Percentiles rank a stretch among this genome's conserved stretches.
These are phyloP conservation scores for Dunckerocampus dactyliophorus DNA, from an alignment of 2,113 vertebrate genomes.

Conservation along the genomic window DNA sequence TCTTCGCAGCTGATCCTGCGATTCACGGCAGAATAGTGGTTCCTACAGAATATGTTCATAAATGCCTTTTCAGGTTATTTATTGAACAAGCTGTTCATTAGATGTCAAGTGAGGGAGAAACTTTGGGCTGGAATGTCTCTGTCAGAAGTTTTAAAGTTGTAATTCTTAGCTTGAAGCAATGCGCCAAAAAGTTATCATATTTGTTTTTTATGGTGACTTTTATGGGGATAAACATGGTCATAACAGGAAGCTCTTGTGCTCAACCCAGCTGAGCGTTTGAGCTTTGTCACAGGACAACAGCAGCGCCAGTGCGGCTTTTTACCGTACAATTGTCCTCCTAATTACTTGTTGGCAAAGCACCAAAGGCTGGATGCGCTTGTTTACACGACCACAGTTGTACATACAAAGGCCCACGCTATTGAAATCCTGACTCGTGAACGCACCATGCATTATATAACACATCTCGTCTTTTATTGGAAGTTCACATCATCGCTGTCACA, in stretches of 20 bases:
- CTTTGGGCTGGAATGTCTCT: slow-evolving; percentile 25
- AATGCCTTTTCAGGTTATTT: too few relatives aligned
- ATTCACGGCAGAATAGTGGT: slow-evolving; percentile 26
- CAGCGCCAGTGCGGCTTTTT: slow-evolving; percentile 5
- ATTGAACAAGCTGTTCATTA: slow-evolving; percentile 26
- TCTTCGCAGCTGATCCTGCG: slow-evolving; percentile 13
- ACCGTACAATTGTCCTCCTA: slow-evolving; percentile 6
- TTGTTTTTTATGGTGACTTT: slow-evolving; percentile 1
- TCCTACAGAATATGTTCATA: neutral
- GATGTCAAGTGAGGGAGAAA: slow-evolving; percentile 28
- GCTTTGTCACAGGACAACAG: slow-evolving; percentile 12
- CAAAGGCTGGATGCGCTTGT: slow-evolving; percentile 41
- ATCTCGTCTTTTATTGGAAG: slow-evolving; percentile 32
- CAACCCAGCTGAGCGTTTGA: slow-evolving; percentile 8
- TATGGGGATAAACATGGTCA: slow-evolving; percentile 27
- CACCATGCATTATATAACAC: slow-evolving; percentile 20
- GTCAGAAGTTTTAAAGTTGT: slow-evolving; percentile 16
- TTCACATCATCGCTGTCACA: slow-evolving; percentile 51
- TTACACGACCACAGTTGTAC: slow-evolving; percentile 31
- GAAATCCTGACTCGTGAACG: slow-evolving; percentile 13
- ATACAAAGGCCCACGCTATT: slow-evolving; percentile 20
- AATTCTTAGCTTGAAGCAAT: slow-evolving; percentile 3
- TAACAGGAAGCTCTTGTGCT: slow-evolving; percentile 16
- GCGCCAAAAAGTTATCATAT: slow-evolving; percentile 3
- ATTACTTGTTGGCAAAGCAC: slow-evolving; percentile 28